Conservation (phyloP, 2,888 invertebrate genomes). For the Pollenia amentaria region DNA sequence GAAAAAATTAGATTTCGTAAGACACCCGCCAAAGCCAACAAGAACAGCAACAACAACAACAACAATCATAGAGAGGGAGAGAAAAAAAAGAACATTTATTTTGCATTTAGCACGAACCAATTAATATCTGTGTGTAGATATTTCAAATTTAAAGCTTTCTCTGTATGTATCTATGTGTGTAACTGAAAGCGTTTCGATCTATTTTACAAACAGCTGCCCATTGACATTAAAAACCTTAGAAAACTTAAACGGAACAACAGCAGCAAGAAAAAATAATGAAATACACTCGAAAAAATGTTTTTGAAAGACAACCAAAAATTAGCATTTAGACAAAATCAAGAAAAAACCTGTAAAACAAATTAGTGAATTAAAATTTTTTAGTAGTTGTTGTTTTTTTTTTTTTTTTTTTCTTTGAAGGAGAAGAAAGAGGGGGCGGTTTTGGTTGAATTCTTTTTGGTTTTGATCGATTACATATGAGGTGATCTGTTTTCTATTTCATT, state of each 20-base stretch:
- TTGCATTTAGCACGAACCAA: constrained; percentile 70
- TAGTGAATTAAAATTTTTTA: constrained; percentile 56
- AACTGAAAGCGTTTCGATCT: constrained; percentile 46
- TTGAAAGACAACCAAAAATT: constrained; percentile 37
- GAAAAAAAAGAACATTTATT: constrained; percentile 46
- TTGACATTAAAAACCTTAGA: constrained; percentile 62
- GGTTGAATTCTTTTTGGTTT: constrained; percentile 53
- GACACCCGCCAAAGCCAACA: constrained; percentile 18
- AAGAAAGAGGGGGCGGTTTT: constrained; percentile 33
- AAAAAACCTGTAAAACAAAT: constrained; percentile 71
- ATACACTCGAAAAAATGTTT: constrained; percentile 44
- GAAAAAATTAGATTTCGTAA: constrained; percentile 57
- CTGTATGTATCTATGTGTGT: background rate
- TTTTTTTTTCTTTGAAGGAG: background rate
- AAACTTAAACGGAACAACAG: background rate
- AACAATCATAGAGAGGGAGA: no score
- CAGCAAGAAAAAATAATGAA: background rate
- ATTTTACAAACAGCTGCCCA: constrained; percentile 69
- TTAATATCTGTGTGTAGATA: constrained; percentile 48
- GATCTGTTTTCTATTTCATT: constrained; percentile 62
- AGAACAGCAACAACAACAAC: background rate
- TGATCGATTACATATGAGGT: constrained; percentile 74
- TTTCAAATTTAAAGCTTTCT: constrained; percentile 21
- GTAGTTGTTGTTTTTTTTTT: background rate
- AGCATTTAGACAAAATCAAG: constrained; percentile 34